phyloP scores from a whole-genome alignment of 2,797 vertebrate genomes.

The Zonotrichia albicollis region DNA sequence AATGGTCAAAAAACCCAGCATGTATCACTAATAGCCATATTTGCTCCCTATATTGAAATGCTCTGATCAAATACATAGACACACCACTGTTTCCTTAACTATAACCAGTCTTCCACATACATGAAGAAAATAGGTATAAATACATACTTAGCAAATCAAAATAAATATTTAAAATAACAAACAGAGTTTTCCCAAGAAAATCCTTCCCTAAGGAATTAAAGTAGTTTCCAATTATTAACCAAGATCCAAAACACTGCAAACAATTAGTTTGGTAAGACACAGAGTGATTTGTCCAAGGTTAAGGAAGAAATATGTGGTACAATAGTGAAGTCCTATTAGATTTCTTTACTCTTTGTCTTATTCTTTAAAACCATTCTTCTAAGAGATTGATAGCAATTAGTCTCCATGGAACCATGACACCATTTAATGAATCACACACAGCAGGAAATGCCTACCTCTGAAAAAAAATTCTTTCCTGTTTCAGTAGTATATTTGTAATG shows the following conservation, averaged over 20 bases:
- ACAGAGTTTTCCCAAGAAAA: background rate
- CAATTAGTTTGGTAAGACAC: background rate
- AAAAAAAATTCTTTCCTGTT: conserved; percentile 38
- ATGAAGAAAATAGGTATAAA: background rate
- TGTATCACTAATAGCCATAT: background rate
- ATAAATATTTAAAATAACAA: background rate
- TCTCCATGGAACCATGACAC: conserved; percentile 23
- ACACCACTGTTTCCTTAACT: background rate
- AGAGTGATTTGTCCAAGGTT: background rate
- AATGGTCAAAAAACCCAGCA: background rate
- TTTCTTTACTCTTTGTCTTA: background rate
- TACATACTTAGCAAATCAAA: background rate
- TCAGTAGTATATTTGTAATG: conserved; percentile 49
- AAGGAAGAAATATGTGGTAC: background rate
- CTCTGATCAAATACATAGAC: conserved; percentile 7
- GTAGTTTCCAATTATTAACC: background rate
- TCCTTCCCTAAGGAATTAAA: background rate
- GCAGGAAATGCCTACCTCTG: conserved; percentile 21
- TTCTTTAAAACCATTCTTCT: background rate
- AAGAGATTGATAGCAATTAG: conserved; percentile 40
- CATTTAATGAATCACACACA: conserved; percentile 34
- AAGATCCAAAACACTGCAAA: background rate
- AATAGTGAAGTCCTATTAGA: background rate
- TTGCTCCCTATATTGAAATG: background rate
- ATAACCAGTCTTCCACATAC: background rate